A percentile compares a stretch with the other conserved stretches of the same genome.
Evolutionary conservation across 2,888 invertebrate genomes (phyloP).

Genomic region (Amphipyra berbera): DNA sequence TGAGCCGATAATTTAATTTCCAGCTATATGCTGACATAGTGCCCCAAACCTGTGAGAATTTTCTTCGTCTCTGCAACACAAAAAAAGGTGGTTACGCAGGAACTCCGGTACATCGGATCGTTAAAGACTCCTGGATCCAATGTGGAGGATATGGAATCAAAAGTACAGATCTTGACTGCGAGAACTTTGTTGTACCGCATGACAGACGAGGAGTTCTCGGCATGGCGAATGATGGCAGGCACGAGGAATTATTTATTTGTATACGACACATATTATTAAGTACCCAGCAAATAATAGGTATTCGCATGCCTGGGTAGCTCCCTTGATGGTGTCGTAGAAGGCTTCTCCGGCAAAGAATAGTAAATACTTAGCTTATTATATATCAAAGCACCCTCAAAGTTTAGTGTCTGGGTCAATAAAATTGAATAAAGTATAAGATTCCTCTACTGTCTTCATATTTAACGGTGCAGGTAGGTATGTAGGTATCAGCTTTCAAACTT

Average conservation of each 20-base stretch:
- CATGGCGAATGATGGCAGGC: constrained; percentile 92
- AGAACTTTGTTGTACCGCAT: constrained; percentile 92
- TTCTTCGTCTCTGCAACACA: constrained; percentile 87
- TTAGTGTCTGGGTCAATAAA: too few species aligned
- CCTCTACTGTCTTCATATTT: too few species aligned
- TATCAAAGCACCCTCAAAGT: too few species aligned
- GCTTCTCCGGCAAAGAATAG: too few species aligned
- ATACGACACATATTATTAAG: background rate
- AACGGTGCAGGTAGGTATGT: too few species aligned
- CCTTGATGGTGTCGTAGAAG: too few species aligned
- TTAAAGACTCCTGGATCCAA: constrained; percentile 93
- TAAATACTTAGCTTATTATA: too few species aligned
- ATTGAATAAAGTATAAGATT: too few species aligned
- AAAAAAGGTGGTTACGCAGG: constrained; percentile 86
- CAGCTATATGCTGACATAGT: constrained; percentile 90
- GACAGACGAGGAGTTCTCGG: constrained; percentile 92
- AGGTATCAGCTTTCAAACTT: too few species aligned
- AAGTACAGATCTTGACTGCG: constrained; percentile 87
- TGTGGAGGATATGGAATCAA: constrained; percentile 89
- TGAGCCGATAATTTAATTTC: constrained; percentile 13
- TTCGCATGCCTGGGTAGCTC: too few species aligned
- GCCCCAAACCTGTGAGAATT: constrained; percentile 90
- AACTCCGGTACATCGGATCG: constrained; percentile 91
- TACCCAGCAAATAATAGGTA: background rate
- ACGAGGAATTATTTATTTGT: background rate